These are phyloP conservation scores for Tetramorium parvispinum DNA, from an alignment of 1,140 invertebrate species.

Conservation along the genomic window DNA sequence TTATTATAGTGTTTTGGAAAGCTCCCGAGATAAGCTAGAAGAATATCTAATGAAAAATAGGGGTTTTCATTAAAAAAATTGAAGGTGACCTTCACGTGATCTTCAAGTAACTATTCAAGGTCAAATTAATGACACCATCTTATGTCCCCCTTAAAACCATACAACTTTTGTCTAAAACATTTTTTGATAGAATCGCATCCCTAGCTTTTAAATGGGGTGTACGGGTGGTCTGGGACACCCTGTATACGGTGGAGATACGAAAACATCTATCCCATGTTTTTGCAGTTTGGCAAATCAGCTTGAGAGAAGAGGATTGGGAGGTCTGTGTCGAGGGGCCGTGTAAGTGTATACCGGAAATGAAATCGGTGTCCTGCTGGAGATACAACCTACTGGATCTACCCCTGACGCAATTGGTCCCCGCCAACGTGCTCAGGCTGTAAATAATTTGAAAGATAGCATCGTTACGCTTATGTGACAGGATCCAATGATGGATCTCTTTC, in stretches of 20 bases:
- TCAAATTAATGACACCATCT: too few relatives aligned
- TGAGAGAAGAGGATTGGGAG: conserved; percentile 89
- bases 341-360: conserved; percentile 88
- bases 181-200: too few relatives aligned
- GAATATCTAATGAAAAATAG: too few relatives aligned
- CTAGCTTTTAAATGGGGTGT: too few relatives aligned
- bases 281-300: conserved; percentile 89
- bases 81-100: too few relatives aligned
- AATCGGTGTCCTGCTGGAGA: conserved; percentile 91
- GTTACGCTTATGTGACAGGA: not conserved
- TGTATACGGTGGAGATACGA: not conserved
- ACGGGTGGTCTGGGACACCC: too few relatives aligned
- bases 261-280: not conserved
- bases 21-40: too few relatives aligned
- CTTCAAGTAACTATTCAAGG: too few relatives aligned
- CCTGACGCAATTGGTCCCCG: conserved; percentile 89
- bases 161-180: too few relatives aligned
- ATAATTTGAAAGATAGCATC: conserved; percentile 56
- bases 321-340: conserved; percentile 90
- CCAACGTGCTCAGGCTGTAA: conserved; percentile 90
- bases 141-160: too few relatives aligned
- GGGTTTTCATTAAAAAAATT: too few relatives aligned
- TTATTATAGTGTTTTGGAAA: too few relatives aligned
- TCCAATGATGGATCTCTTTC: not conserved
- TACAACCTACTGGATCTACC: conserved; percentile 88